Base-by-base conservation (phyloP, 2,797 vertebrate species). In the Cryptoblepharus egeriae region DNA sequence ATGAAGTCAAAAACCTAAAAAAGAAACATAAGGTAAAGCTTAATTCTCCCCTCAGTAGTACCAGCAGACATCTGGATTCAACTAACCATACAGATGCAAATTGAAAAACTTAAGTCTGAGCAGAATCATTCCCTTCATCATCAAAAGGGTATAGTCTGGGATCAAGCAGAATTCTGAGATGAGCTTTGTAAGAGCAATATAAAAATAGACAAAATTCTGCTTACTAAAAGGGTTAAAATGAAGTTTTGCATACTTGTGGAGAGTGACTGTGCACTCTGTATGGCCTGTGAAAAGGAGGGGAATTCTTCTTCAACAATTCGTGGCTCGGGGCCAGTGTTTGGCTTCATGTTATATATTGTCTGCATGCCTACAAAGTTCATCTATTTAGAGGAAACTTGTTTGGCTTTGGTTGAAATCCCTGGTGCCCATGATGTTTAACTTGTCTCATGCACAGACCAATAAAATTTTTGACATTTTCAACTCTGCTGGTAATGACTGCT, bases 361-460 rank as follows among this genome's bases (percentile, higher is more conserved):
- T 89, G 82, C 87, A 79, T 87, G 88, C 82, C 77, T 89, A 67
- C 76, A 90, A 88, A 92, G 87, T 92, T 91, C 85, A 91, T 87
- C 83, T 89, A 91, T 92, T 73, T 52, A 86, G 82, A 90, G 85
- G 85, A 84, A 71, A 16, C 87, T 88, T 90, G 67, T 90, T 88
- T 90, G 81, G 84, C 90, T 87, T 65, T 32, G 55, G 90, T 88
- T 86, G 82, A 86, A 91, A 93, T 94, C 92, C 91, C 70, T 94
- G 69, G 64, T 91, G 85, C 67, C 88, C 88, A 79, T 92, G 79
- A 91, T 92, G 89, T 91, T 93, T 93, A 92, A 87, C 89, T 91
- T 79, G 69, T 71, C 84, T 79, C 79, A 83, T 22, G 52, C 49
- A 67, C 68, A 87, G 74, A 87, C 87, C 76, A 89, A 20, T 84